These are phyloP conservation scores for Danio albolineatus DNA, from an alignment of 2,797 vertebrate genomes.

Conservation along the genomic window DNA sequence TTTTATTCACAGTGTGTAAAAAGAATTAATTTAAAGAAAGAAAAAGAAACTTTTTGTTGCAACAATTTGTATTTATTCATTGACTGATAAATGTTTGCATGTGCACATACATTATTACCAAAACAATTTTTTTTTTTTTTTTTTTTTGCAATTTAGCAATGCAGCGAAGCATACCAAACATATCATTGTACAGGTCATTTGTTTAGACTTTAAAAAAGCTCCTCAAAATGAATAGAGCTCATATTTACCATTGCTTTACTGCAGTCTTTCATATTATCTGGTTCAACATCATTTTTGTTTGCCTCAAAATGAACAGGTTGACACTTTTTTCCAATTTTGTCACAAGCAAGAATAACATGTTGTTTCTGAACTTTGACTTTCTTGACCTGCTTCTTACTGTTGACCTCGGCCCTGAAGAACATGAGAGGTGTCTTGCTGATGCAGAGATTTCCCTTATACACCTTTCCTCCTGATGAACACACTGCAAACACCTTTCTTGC, in stretches of 20 bases:
- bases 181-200: too few relatives aligned
- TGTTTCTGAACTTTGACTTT: not conserved
- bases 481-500: not conserved
- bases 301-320: slow-evolving; percentile 41
- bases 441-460: not conserved
- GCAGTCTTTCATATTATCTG: slow-evolving; percentile 7
- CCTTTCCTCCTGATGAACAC: slow-evolving; percentile 38
- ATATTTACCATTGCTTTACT: not conserved
- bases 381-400: not conserved
- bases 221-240: not conserved
- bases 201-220: too few relatives aligned
- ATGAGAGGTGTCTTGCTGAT: slow-evolving; percentile 30
- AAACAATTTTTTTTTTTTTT: too few relatives aligned
- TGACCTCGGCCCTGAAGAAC: slow-evolving; percentile 14
- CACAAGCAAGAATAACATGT: slow-evolving; percentile 45
- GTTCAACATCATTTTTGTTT: not conserved
- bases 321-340: not conserved
- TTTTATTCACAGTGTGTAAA: too few relatives aligned
- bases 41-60: too few relatives aligned
- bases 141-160: too few relatives aligned
- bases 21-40: too few relatives aligned
- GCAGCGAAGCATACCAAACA: too few relatives aligned
- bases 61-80: too few relatives aligned
- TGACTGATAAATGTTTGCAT: too few relatives aligned
- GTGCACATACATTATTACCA: too few relatives aligned